Conservation (phyloP, 53 echinoderm and acorn worm genomes). For the Arbacia lixula region DNA sequence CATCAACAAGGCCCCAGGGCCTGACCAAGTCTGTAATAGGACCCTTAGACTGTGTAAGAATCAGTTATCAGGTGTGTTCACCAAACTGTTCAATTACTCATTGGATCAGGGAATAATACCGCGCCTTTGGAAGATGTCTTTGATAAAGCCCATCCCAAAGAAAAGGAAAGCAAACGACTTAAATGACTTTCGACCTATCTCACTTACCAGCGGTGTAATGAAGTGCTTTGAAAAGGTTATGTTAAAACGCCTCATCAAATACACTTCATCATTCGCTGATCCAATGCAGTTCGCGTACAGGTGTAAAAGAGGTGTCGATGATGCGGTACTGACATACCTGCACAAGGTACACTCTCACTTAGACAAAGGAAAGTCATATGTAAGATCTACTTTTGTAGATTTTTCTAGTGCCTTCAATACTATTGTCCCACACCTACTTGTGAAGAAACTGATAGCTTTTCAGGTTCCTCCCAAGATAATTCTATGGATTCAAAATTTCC, state of each 20-base stretch:
- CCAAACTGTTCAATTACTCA: slow-evolving; percentile 10
- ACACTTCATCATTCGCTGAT: not conserved
- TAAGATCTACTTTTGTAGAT: slow-evolving; percentile 23
- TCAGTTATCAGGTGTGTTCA: too few species aligned
- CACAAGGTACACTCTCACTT: slow-evolving; percentile 9
- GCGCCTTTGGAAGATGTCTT: slow-evolving; percentile 21
- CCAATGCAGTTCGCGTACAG: slow-evolving; percentile 13
- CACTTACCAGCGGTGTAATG: slow-evolving; percentile 31
- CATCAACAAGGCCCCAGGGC: slow-evolving; percentile 8
- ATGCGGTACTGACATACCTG: slow-evolving; percentile 16
- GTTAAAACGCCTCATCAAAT: slow-evolving; percentile 14
- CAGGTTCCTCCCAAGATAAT: too few species aligned
- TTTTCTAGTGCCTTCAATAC: slow-evolving; percentile 49
- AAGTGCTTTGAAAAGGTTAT: slow-evolving; percentile 40
- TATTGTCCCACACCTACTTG: not conserved
- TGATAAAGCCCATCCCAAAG: slow-evolving; percentile 33
- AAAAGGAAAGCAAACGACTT: slow-evolving; percentile 3
- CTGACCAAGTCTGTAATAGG: too few species aligned
- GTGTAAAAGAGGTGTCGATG: slow-evolving; percentile 40
- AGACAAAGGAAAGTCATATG: slow-evolving; percentile 23
- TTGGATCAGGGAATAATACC: slow-evolving; percentile 17
- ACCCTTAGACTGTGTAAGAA: too few species aligned
- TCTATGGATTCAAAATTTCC: too few species aligned
- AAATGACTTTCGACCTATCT: slow-evolving; percentile 29
- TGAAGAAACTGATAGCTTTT: slow-evolving; percentile 18